Evolutionary conservation across 2,888 invertebrate genomes (phyloP), one percentile per base, ranked within the genome.

Genomic region (Deladenus siricidicola): DNA sequence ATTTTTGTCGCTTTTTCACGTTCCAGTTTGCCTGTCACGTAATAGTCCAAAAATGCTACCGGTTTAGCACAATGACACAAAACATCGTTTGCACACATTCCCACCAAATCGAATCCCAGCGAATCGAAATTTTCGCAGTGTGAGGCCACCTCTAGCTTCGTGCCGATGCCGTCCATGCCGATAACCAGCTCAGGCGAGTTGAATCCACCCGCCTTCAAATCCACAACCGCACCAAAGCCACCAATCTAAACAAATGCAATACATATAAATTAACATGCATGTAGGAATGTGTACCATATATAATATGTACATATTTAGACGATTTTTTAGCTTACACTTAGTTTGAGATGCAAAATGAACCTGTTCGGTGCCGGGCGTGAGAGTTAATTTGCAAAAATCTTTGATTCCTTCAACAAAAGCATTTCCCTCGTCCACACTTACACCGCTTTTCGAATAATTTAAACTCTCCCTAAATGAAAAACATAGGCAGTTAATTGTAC

Each of bases 21-120:
- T 73, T 90, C 85, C 62, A 98, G 83, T 56, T 86, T 83, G 0
- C 93, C 91, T 78, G 90, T 90, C 24, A 94, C 92, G 81, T 90
- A 91, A 80, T 96, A 96, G 83, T 98, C 96, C 21, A 98, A 83
- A 82, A 98, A 96, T 71, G 90, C 93, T 68, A 98, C 84, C 0
- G 96, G 93, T 74, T 91, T 90, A 0, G 93, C 96, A 48, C 93
- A 94, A 64, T 91, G 89, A 69, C 91, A 91, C 52, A 98, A 82
- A 55, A 96, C 86, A 80, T 96, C 93, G 82, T 98, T 98, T 49
- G 90, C 93, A 78, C 93, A 93, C 91, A 94, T 93, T 3, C 94
- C 96, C 1, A 98, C 92, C 34, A 98, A 83, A 81, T 98, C 98
- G 71, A 89, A 87, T 0, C 96, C 96, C 57, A 96, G 85, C 0